These are phyloP conservation scores for Plumapathes pennacea DNA, from an alignment of 92 coral and sea anemone genomes.

Conservation along the genomic window DNA sequence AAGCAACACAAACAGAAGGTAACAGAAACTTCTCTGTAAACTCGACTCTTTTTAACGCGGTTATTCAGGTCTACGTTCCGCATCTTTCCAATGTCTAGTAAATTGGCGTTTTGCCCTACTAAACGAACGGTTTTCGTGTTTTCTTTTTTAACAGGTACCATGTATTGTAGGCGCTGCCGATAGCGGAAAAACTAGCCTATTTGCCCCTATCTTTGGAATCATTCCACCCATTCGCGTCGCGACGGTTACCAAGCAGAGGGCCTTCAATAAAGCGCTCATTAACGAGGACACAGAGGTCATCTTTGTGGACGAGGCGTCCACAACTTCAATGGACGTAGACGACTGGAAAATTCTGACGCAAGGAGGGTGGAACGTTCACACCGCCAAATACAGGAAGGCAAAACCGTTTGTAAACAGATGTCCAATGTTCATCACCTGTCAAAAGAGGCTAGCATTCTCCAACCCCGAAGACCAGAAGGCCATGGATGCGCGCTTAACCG, in stretches of 20 bases:
- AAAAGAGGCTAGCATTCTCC: too few relatives aligned
- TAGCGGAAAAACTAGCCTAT: slow-evolving; percentile 1
- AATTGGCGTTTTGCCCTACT: neutral
- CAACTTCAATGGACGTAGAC: slow-evolving; percentile 1
- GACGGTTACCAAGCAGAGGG: slow-evolving; percentile 1
- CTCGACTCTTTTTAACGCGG: too few relatives aligned
- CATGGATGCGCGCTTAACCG: too few relatives aligned
- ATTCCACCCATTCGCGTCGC: slow-evolving; percentile 4
- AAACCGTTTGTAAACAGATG: too few relatives aligned
- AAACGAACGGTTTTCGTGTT: neutral
- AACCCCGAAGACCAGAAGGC: too few relatives aligned
- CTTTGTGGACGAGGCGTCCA: slow-evolving; percentile 16
- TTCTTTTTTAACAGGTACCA: slow-evolving; percentile 1
- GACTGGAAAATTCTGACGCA: too few relatives aligned
- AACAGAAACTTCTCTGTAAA: neutral
- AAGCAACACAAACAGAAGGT: neutral
- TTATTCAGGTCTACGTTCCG: too few relatives aligned
- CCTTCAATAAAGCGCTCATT: slow-evolving; percentile 16
- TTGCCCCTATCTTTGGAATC: neutral
- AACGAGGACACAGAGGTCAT: slow-evolving; percentile 1
- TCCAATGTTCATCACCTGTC: too few relatives aligned
- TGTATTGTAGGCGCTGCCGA: neutral
- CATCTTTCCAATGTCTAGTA: too few relatives aligned
- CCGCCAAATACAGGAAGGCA: too few relatives aligned
- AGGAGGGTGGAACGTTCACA: too few relatives aligned